These are phyloP conservation scores for Aulostomus chinensis DNA, from an alignment of 2,797 vertebrate genomes.

Conservation along the genomic window DNA sequence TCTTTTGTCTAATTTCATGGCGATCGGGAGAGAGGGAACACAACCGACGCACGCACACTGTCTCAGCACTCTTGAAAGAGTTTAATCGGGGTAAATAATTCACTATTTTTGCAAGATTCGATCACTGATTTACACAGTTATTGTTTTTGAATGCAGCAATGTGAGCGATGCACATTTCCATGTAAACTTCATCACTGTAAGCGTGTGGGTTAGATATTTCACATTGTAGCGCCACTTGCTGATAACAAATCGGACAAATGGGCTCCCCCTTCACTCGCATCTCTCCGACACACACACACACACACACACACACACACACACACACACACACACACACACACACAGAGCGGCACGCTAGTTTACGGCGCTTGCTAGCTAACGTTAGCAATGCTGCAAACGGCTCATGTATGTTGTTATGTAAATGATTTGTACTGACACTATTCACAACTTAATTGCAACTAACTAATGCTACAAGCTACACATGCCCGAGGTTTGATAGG, in stretches of 20 bases:
- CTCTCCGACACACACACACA: constrained; percentile 48
- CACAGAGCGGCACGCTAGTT: constrained; percentile 62
- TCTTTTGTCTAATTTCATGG: constrained; percentile 84
- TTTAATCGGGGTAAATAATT: constrained; percentile 76
- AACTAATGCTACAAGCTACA: background rate
- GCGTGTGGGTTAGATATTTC: constrained; percentile 61
- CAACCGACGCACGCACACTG: constrained; percentile 74
- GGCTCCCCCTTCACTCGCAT: constrained; percentile 61
- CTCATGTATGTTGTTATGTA: constrained; percentile 12
- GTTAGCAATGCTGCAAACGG: constrained; percentile 58
- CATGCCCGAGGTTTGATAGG: background rate
- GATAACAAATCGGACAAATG: constrained; percentile 72
- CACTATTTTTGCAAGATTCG: constrained; percentile 34
- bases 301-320: no score
- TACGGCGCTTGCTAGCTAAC: constrained; percentile 58
- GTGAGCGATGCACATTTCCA: constrained; percentile 11
- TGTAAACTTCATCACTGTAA: constrained; percentile 4
- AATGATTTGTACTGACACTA: background rate
- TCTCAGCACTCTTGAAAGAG: constrained; percentile 74
- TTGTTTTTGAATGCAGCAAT: background rate
- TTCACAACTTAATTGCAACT: background rate
- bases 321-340: no score
- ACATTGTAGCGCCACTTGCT: constrained; percentile 72
- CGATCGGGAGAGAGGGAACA: constrained; percentile 83
- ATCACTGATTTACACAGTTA: constrained; percentile 17